Conservation (phyloP, 2,797 vertebrate genomes). For the Pipistrellus pygmaeus region DNA sequence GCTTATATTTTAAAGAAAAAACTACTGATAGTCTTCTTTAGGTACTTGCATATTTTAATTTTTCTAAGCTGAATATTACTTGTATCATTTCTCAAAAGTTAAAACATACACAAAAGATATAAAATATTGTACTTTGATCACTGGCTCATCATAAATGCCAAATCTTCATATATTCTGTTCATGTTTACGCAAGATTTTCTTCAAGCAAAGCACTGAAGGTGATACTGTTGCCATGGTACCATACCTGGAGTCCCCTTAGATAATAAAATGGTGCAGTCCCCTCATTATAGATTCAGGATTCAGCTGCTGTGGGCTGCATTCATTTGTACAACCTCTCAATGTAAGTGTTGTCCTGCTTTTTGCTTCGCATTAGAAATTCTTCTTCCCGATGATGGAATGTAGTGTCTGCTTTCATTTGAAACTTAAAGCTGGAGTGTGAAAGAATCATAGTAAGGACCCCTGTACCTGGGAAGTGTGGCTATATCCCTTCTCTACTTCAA, state of each 20-base stretch:
- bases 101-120: not conserved
- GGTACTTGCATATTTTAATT: not conserved
- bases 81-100: constrained; percentile 52
- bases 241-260: not conserved
- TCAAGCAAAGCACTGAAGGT: constrained; percentile 12
- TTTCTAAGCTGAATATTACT: constrained; percentile 27
- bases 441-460: not conserved
- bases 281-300: constrained; percentile 35
- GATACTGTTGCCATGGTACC: constrained; percentile 65
- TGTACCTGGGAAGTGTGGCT: constrained; percentile 31
- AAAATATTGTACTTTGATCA: constrained; percentile 36
- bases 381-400: not conserved
- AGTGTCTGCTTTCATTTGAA: not conserved
- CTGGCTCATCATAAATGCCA: not conserved
- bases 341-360: not conserved
- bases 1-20: not conserved
- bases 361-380: constrained; percentile 6
- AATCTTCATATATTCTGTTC: constrained; percentile 26
- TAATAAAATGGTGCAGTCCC: constrained; percentile 35
- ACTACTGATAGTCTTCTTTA: not conserved
- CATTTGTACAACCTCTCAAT: constrained; percentile 49
- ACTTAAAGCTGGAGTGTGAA: constrained; percentile 24
- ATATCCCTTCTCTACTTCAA: not conserved
- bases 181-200: constrained; percentile 62
- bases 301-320: constrained; percentile 23